Evolutionary conservation across 2,113 vertebrate species (phyloP), one percentile per base, ranked within the genome.

Genomic region (Plecotus auritus): DNA sequence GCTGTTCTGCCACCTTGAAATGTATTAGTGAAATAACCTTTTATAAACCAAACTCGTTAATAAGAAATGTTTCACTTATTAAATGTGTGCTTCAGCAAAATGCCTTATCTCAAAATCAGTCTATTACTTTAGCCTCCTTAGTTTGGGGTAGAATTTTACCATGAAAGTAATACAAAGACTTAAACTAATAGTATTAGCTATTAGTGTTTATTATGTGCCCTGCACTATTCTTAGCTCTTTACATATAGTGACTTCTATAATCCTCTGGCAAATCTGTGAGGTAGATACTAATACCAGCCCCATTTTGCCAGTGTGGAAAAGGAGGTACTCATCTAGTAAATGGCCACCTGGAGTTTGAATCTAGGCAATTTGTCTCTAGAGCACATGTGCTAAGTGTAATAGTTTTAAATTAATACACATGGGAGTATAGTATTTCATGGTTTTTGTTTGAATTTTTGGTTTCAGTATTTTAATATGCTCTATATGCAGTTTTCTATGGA

Each of bases 391-490:
- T 78, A 47, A 85, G 30, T 91, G 45, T 85, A 40, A 72, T 72
- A 76, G 32, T 13, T 88, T 87, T 94, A 78, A 66, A 54, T 85
- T 70, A 90, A 84, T 42, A 37, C 47, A 28, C 20, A 28, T 30
- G 23, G 10, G 28, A 59, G 17, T 77, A 23, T 35, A 49, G 28
- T 82, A 81, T 81, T 87, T 85, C 32, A 5, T 88, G n/a, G 49
- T 90, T 95, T 83, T 37, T 88, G 59, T 77, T 92, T 73, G 77
- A 87, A 70, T 88, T 93, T 95, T 95, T 78, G 47, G 59, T 89
- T 92, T 95, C 40, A 61, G 6, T 83, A 72, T 93, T 91, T 91
- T 93, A 59, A 61, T 90, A 61, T 47, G 35, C 35, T 83, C 17
- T 51, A 17, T 74, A 66, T 70, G 9, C 1, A 91, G 13, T 95